Conservation (phyloP, 1,140 invertebrate genomes). For the Fopius arisanus region DNA sequence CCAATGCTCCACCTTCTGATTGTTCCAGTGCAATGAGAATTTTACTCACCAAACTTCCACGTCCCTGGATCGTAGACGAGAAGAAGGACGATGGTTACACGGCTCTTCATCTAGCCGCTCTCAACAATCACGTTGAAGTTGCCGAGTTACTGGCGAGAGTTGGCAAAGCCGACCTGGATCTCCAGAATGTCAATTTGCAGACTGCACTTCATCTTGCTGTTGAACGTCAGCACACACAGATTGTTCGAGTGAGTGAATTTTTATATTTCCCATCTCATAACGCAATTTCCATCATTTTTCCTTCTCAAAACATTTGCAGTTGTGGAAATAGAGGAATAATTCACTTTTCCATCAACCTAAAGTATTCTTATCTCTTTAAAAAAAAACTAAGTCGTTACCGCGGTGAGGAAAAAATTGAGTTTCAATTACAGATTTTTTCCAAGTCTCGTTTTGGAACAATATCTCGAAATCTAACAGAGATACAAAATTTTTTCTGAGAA, state of each 20-base stretch:
- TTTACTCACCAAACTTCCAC: conserved; percentile 85
- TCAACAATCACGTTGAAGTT: conserved; percentile 98
- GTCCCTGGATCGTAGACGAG: conserved; percentile 98
- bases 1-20: conserved; percentile 33
- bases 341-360: too few relatives aligned
- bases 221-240: conserved; percentile 94
- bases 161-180: conserved; percentile 91
- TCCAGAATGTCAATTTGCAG: conserved; percentile 96
- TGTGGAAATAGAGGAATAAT: too few relatives aligned
- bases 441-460: too few relatives aligned
- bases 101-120: conserved; percentile 91
- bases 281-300: background rate
- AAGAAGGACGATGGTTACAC: conserved; percentile 99
- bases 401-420: too few relatives aligned
- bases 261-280: background rate
- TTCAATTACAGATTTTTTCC: too few relatives aligned
- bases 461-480: background rate
- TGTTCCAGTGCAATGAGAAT: conserved; percentile 92
- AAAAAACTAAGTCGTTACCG: too few relatives aligned
- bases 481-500: too few relatives aligned
- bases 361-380: background rate
- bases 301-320: too few relatives aligned
- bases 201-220: conserved; percentile 95
- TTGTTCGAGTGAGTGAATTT: conserved; percentile 76
- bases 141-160: conserved; percentile 86